Evolutionary conservation across 2,797 vertebrate species (phyloP).

Genomic region (Lepus oiostolus): DNA sequence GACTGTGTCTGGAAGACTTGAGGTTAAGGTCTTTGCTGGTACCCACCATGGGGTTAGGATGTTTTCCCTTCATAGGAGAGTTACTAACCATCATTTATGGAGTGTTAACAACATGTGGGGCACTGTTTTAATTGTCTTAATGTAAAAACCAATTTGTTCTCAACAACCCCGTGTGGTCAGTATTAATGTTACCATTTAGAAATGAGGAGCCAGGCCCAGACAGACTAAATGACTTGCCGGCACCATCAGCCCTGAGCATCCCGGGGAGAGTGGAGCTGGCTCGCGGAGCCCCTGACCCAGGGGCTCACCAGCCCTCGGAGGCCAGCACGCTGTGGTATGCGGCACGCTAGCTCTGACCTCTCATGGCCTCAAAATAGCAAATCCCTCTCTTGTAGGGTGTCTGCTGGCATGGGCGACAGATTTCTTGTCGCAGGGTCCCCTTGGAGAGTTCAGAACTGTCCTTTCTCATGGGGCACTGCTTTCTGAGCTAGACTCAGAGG

Average conservation of each 20-base stretch:
- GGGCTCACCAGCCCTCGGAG: background rate
- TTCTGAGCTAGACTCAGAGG: background rate
- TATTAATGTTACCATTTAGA: background rate
- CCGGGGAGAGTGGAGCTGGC: background rate
- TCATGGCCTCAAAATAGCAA: background rate
- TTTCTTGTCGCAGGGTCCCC: background rate
- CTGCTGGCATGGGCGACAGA: background rate
- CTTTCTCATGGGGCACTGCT: background rate
- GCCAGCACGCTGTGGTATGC: background rate
- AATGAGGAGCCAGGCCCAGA: background rate
- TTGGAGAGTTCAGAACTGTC: background rate
- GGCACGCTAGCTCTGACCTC: background rate
- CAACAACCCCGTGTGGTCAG: background rate
- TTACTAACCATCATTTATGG: background rate
- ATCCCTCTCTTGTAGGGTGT: conserved; percentile 33
- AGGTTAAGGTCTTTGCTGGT: background rate
- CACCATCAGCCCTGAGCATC: background rate
- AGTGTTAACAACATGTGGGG: background rate
- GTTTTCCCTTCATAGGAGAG: background rate
- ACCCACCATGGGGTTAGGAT: background rate
- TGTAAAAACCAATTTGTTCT: conserved; percentile 26
- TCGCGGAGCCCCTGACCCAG: background rate
- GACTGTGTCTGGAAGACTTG: background rate
- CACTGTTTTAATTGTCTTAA: background rate
- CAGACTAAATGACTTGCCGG: background rate